phyloP scores from a whole-genome alignment of 2,888 invertebrate species.

The Diarsia rubi region DNA sequence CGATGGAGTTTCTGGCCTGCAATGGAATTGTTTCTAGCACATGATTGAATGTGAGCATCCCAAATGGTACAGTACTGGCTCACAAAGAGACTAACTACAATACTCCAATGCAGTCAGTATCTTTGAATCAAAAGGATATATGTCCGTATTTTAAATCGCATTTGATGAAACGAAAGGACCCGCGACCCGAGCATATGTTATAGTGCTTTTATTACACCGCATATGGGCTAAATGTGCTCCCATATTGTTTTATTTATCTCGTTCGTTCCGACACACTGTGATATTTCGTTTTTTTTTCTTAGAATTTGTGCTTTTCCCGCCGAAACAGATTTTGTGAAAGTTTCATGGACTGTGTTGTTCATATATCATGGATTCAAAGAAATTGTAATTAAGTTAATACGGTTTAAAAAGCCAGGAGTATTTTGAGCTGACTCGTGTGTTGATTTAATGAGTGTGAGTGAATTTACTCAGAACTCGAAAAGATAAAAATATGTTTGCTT shows the following conservation, averaged over 20 bases:
- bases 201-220: conserved; percentile 66
- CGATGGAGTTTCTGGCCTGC: not conserved
- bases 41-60: conserved; percentile 23
- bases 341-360: not conserved
- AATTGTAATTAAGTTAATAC: conserved; percentile 1
- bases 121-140: conserved; percentile 29
- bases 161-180: conserved; percentile 62
- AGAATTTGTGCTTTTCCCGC: conserved; percentile 5
- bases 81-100: conserved; percentile 45
- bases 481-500: not conserved
- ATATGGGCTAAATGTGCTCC: conserved; percentile 62
- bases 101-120: conserved; percentile 10
- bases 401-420: not conserved
- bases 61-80: conserved; percentile 34
- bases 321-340: not conserved
- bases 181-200: conserved; percentile 46
- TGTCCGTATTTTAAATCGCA: conserved; percentile 65
- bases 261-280: conserved; percentile 10
- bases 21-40: conserved; percentile 40
- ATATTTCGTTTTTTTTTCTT: conserved; percentile 15
- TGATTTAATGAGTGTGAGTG: not conserved
- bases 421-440: not conserved
- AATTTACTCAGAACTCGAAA: not conserved
- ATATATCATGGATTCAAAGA: not conserved
- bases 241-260: conserved; percentile 66